Conservation (phyloP, 37 sponge, comb jelly and placozoan genomes). For the Diacarnus erythraeanus region DNA sequence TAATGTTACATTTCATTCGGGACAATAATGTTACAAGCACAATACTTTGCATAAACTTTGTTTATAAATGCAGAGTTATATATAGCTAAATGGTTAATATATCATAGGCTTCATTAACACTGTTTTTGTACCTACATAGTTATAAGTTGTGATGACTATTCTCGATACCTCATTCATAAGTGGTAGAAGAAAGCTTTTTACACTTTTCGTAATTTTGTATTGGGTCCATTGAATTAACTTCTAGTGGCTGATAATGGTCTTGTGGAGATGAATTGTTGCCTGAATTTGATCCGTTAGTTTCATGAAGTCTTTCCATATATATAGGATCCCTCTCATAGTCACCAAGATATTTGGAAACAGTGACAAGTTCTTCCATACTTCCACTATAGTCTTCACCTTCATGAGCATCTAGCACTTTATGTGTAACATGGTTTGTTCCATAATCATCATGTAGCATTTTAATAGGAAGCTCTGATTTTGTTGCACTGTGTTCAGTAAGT, state of each 20-base stretch:
- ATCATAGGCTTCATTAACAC: too few relatives aligned
- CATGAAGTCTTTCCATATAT: constrained; percentile 24
- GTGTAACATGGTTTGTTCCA: too few relatives aligned
- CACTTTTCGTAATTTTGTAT: background rate
- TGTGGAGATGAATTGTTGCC: background rate
- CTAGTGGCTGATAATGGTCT: background rate
- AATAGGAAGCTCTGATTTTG: background rate
- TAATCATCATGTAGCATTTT: background rate
- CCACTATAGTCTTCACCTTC: background rate
- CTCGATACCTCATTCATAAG: too few relatives aligned
- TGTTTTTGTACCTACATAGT: too few relatives aligned
- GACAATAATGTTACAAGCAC: background rate
- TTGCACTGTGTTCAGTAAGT: background rate
- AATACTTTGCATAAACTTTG: too few relatives aligned
- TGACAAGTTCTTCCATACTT: background rate
- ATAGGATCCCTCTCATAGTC: constrained; percentile 39
- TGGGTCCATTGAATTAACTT: background rate
- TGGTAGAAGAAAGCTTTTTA: too few relatives aligned
- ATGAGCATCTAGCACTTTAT: background rate
- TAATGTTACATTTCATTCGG: background rate
- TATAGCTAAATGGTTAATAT: too few relatives aligned
- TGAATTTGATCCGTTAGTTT: background rate
- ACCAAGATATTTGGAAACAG: constrained; percentile 30
- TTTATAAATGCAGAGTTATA: too few relatives aligned
- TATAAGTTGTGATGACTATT: too few relatives aligned